phyloP scores from a whole-genome alignment of 2,888 invertebrate genomes.

The Lagria hirta region DNA sequence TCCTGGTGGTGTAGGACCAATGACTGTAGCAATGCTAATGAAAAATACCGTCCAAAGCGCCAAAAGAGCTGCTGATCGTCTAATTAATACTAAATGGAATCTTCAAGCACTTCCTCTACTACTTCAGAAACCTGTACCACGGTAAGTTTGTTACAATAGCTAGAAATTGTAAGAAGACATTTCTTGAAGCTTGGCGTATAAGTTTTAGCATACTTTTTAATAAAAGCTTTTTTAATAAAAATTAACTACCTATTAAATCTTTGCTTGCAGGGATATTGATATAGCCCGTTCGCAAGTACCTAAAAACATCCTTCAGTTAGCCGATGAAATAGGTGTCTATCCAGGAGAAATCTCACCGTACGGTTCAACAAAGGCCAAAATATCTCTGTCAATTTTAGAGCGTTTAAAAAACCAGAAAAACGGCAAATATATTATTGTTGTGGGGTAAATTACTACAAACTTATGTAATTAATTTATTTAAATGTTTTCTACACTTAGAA shows the following conservation, averaged over 20 bases:
- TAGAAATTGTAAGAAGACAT: no score
- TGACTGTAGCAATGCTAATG: slow-evolving; percentile 99
- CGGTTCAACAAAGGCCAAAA: slow-evolving; percentile 93
- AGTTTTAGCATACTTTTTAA: no score
- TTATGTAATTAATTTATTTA: neutral
- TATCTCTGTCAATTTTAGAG: slow-evolving; percentile 77
- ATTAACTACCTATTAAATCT: no score
- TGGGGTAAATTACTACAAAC: slow-evolving; percentile 71
- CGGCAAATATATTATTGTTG: slow-evolving; percentile 94
- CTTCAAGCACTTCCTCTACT: slow-evolving; percentile 67
- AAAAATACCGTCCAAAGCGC: slow-evolving; percentile 90
- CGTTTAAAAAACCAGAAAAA: slow-evolving; percentile 67
- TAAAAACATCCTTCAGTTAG: slow-evolving; percentile 76
- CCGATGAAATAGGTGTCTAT: slow-evolving; percentile 81
- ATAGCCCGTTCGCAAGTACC: slow-evolving; percentile 88
- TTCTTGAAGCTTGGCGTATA: no score
- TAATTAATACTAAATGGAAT: slow-evolving; percentile 69
- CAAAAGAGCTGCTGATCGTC: slow-evolving; percentile 60
- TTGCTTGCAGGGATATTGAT: slow-evolving; percentile 72
- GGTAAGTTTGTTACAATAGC: slow-evolving; percentile 57
- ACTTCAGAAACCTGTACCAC: slow-evolving; percentile 76
- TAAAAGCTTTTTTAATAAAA: no score
- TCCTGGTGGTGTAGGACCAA: slow-evolving; percentile 96
- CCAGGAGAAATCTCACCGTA: slow-evolving; percentile 83
- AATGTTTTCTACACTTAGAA: slow-evolving; percentile 58